phyloP scores from a whole-genome alignment of 1,140 invertebrate genomes.

The Eciton burchellii region DNA sequence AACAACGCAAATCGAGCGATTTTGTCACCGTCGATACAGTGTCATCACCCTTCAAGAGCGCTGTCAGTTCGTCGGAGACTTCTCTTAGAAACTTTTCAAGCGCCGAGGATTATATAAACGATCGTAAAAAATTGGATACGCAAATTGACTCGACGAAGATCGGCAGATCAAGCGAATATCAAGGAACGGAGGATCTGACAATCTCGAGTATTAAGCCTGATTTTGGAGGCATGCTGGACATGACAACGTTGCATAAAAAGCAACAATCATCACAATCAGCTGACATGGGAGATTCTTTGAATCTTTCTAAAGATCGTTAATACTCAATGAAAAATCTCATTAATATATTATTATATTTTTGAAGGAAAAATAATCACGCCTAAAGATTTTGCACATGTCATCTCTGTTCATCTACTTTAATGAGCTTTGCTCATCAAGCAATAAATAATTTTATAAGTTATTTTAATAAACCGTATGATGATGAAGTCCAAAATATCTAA shows the following conservation, averaged over 20 bases:
- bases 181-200: constrained; percentile 79
- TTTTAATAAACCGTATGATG: too few species aligned
- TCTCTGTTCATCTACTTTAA: too few species aligned
- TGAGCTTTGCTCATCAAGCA: too few species aligned
- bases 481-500: too few species aligned
- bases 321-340: too few species aligned
- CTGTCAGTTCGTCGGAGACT: constrained; percentile 68
- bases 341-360: too few species aligned
- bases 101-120: constrained; percentile 76
- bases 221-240: constrained; percentile 80
- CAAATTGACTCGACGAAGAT: constrained; percentile 71
- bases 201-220: constrained; percentile 78
- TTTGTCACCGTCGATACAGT: constrained; percentile 74
- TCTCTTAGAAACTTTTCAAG: constrained; percentile 64
- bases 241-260: constrained; percentile 78
- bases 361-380: too few species aligned
- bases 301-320: constrained; percentile 82
- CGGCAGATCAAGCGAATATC: constrained; percentile 75
- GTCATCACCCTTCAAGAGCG: constrained; percentile 75
- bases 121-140: constrained; percentile 77
- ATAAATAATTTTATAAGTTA: too few species aligned
- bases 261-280: constrained; percentile 71
- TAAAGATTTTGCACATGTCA: too few species aligned
- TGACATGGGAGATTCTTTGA: constrained; percentile 80
- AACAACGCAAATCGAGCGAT: constrained; percentile 74